These are phyloP conservation scores for Andrena minutula DNA, from an alignment of 2,888 invertebrate species.

Conservation along the genomic window DNA sequence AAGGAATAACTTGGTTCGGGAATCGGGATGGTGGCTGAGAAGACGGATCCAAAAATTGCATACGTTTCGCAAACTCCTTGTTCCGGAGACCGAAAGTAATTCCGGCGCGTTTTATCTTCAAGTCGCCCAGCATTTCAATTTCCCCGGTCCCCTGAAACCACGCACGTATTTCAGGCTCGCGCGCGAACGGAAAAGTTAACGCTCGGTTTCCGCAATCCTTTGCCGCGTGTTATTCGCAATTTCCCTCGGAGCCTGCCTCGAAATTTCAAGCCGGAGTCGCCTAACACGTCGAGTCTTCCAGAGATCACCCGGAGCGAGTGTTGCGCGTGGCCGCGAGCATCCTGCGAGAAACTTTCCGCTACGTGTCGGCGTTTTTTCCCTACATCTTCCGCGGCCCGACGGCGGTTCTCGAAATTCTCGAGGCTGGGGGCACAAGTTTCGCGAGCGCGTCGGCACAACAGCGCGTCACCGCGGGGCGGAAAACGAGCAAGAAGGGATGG, in stretches of 20 bases:
- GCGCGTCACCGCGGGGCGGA: conserved; percentile 7
- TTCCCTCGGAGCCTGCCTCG: conserved; percentile 3
- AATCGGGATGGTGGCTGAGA: background rate
- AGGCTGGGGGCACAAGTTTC: conserved; percentile 17
- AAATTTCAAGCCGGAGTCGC: conserved; percentile 4
- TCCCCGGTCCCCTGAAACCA: background rate
- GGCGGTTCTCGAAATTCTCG: conserved; percentile 17
- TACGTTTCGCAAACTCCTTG: background rate
- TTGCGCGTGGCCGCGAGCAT: background rate
- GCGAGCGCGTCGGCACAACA: conserved; percentile 3
- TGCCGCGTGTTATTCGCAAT: conserved; percentile 30
- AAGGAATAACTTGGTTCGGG: background rate
- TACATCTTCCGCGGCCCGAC: conserved; percentile 39
- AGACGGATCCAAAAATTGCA: background rate
- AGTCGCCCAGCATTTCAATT: background rate
- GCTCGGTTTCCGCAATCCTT: background rate
- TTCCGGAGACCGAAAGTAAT: background rate
- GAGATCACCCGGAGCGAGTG: conserved; percentile 24
- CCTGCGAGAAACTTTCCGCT: conserved; percentile 28
- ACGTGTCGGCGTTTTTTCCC: conserved; percentile 33
- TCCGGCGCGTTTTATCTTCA: background rate
- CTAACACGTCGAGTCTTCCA: conserved; percentile 1
- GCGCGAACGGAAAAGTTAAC: background rate
- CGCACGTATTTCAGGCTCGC: background rate
- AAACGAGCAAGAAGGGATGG: background rate